A percentile compares a stretch with the other conserved stretches of the same genome.
Conservation (phyloP, 2,888 invertebrate species). For the Drosophila mulleri region DNA sequence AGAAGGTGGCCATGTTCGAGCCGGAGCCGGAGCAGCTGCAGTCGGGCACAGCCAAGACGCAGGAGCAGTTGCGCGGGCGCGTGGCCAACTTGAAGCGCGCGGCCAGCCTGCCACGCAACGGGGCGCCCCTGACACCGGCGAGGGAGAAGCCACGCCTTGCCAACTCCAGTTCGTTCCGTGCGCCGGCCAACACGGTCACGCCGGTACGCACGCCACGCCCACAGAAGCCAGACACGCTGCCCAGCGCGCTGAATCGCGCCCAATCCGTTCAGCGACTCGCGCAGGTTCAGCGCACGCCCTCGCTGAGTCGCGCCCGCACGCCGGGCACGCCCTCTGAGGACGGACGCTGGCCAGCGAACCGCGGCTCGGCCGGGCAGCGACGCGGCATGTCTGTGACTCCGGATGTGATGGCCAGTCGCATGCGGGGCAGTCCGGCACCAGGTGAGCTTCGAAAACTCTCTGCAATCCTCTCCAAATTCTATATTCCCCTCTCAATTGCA, state of each 20-base stretch:
- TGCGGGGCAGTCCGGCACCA: constrained; percentile 74
- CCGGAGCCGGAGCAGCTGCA: constrained; percentile 65
- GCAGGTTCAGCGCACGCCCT: constrained; percentile 85
- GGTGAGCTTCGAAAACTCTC: constrained; percentile 13
- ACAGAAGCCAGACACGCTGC: constrained; percentile 85
- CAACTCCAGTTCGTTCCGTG: constrained; percentile 85
- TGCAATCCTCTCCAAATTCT: neutral
- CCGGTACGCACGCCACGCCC: constrained; percentile 82
- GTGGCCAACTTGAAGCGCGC: constrained; percentile 86
- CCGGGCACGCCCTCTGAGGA: constrained; percentile 89
- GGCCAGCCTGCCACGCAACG: constrained; percentile 76
- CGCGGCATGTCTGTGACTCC: constrained; percentile 83
- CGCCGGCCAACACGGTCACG: constrained; percentile 73
- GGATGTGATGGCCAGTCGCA: constrained; percentile 79
- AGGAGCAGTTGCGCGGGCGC: constrained; percentile 78
- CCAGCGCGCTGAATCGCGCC: constrained; percentile 85
- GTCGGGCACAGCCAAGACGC: constrained; percentile 39
- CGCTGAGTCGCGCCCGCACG: constrained; percentile 87
- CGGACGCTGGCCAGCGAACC: constrained; percentile 88
- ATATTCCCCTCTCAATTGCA: neutral
- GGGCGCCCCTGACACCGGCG: constrained; percentile 85
- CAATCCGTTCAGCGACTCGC: constrained; percentile 81
- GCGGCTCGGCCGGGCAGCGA: constrained; percentile 61
- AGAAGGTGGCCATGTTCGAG: constrained; percentile 87
- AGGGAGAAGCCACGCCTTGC: constrained; percentile 51